Evolutionary conservation across 2,888 invertebrate genomes (phyloP), one percentile per base, ranked within the genome.

Genomic region (Uropetala carovei): DNA sequence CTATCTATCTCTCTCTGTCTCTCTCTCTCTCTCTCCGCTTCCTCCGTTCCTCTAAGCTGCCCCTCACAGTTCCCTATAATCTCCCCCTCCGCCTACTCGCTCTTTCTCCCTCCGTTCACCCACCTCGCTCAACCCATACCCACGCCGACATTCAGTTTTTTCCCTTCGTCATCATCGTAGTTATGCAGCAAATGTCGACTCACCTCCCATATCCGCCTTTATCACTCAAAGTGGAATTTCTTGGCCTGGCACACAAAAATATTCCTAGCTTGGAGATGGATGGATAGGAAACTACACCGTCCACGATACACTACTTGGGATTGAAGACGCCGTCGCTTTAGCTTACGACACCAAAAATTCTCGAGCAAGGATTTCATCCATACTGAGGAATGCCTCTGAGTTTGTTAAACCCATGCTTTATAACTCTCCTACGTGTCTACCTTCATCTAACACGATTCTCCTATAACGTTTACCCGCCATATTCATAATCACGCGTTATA

Each of bases 151-250:
- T 89, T 89, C 89, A 89, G 43, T 89, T 89, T 89, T 89, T 89
- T 89, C 64, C 89, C 64, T 89, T 89, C 89, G 89, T 89, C 89
- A 89, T 89, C 89, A 64, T 59, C 89, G 89, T 60, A 30, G 86
- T 86, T 86, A 86, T 86, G 86, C 86, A 30, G 86, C 86, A 86
- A 86, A 86, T 86, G 86, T 89, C 89, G 89, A 89, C 89, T 89
- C 89, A 89, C 89, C 64, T 89, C 89, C 86, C 59, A 60, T 60
- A 86, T 86, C 86, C 89, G 60, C 30, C 64, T 89, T 89, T 89
- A 89, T 89, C 89, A 30, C 89, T 68, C 89, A n/a, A 64, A 89
- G 89, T 64, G 64, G 89, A 89, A 89, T 64, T 89, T 89, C 89
- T 89, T 64, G 43, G 89, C 60, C 86, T 60, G 86, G 86, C 60